A percentile compares a stretch with the other conserved stretches of the same genome.
Conservation (phyloP, 2,797 vertebrate species). For the Sarcophilus harrisii region DNA sequence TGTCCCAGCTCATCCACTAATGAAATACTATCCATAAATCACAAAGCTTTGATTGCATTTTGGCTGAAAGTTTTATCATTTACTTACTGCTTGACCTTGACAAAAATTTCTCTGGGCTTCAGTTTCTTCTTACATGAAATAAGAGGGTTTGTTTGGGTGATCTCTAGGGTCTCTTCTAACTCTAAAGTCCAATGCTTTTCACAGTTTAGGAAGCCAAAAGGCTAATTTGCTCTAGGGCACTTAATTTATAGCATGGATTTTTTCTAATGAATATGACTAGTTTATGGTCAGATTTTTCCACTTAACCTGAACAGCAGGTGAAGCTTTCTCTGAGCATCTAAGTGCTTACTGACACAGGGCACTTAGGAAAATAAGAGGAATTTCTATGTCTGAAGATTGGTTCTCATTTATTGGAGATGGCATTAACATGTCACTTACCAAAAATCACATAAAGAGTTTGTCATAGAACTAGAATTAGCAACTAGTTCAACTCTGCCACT, state of each 20-base stretch:
- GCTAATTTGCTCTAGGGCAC: conserved; percentile 17
- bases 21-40: neutral
- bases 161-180: neutral
- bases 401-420: conserved; percentile 50
- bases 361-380: conserved; percentile 47
- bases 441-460: neutral
- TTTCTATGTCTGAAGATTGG: conserved; percentile 35
- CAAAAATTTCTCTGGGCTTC: neutral
- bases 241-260: neutral
- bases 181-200: neutral
- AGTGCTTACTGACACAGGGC: conserved; percentile 27
- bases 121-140: neutral
- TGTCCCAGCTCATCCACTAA: neutral
- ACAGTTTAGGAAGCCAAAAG: neutral
- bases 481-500: neutral
- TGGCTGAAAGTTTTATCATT: neutral
- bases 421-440: conserved; percentile 15
- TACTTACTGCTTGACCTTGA: neutral
- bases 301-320: conserved; percentile 5
- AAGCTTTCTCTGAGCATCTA: neutral
- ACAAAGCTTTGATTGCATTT: neutral
- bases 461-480: neutral
- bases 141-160: neutral
- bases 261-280: neutral
- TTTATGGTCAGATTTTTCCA: conserved; percentile 16